Percentiles rank a stretch among this genome's conserved stretches.
phyloP scores from a whole-genome alignment of 2,113 vertebrate species.

The Oostethus manadensis region DNA sequence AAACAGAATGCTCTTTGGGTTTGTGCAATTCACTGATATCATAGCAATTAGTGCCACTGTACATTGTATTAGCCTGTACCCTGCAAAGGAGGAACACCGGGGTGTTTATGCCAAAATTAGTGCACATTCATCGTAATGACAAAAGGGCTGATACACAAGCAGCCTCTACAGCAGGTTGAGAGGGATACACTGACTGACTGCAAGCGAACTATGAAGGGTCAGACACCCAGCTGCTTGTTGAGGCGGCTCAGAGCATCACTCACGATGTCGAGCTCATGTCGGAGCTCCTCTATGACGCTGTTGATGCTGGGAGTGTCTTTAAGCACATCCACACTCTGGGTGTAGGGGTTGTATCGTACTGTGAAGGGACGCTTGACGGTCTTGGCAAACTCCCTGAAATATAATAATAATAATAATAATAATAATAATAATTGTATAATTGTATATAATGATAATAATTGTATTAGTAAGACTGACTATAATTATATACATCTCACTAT shows the following conservation, averaged over 20 bases:
- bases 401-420: background rate
- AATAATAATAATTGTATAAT: background rate
- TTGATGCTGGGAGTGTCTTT: constrained; percentile 88
- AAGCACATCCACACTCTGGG: constrained; percentile 87
- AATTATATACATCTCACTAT: background rate
- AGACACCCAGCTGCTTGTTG: constrained; percentile 80
- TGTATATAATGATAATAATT: background rate
- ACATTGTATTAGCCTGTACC: constrained; percentile 16
- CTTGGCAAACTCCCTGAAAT: constrained; percentile 90
- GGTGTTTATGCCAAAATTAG: constrained; percentile 19
- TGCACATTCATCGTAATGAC: constrained; percentile 49
- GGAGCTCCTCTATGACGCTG: constrained; percentile 83
- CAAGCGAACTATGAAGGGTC: constrained; percentile 31
- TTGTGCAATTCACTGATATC: constrained; percentile 32
- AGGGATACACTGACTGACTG: constrained; percentile 10
- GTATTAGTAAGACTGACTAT: background rate
- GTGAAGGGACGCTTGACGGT: constrained; percentile 95
- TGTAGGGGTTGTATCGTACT: constrained; percentile 92
- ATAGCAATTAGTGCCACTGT: constrained; percentile 12
- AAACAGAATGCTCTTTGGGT: constrained; percentile 39
- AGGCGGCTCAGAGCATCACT: constrained; percentile 86
- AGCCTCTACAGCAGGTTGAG: constrained; percentile 26
- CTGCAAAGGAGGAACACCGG: constrained; percentile 22
- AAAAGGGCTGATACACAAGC: constrained; percentile 32
- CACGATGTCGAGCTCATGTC: constrained; percentile 87